Percentiles rank a stretch among this genome's conserved stretches.
phyloP scores from a whole-genome alignment of 2,113 vertebrate genomes.

The Nettapus auritus region DNA sequence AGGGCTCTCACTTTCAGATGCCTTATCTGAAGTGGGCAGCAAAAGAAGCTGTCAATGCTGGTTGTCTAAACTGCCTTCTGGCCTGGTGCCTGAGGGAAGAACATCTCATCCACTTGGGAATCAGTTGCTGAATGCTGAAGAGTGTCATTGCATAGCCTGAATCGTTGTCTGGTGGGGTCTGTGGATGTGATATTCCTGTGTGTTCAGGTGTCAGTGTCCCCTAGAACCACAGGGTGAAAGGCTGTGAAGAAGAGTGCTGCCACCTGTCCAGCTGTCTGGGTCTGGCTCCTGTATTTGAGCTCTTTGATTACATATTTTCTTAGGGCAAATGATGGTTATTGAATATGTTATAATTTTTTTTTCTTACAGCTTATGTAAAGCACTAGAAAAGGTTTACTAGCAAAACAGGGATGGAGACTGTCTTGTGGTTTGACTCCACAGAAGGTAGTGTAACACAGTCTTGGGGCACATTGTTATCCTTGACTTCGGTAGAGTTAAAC shows the following conservation, averaged over 20 bases:
- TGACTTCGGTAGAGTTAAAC: neutral
- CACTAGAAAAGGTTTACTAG: neutral
- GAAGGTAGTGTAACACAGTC: neutral
- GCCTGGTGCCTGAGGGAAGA: neutral
- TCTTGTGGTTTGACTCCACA: neutral
- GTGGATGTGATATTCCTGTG: neutral
- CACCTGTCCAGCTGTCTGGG: neutral
- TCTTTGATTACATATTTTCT: neutral
- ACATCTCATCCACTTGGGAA: neutral
- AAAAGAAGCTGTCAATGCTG: neutral
- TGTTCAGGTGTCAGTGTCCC: neutral
- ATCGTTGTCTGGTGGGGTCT: neutral
- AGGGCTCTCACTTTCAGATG: neutral
- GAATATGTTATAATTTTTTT: neutral
- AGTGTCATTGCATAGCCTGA: neutral
- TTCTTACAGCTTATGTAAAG: neutral
- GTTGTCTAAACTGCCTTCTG: neutral
- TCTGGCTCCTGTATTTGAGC: neutral
- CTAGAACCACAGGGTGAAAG: neutral
- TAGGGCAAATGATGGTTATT: neutral
- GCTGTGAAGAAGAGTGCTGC: neutral
- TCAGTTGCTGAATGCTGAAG: rapidly evolving
- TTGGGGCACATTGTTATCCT: neutral
- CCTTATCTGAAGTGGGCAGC: neutral
- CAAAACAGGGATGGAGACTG: neutral